A percentile compares a stretch with the other conserved stretches of the same genome.
phyloP scores from a whole-genome alignment of 1,140 invertebrate species.

The Zophobas atratus region DNA sequence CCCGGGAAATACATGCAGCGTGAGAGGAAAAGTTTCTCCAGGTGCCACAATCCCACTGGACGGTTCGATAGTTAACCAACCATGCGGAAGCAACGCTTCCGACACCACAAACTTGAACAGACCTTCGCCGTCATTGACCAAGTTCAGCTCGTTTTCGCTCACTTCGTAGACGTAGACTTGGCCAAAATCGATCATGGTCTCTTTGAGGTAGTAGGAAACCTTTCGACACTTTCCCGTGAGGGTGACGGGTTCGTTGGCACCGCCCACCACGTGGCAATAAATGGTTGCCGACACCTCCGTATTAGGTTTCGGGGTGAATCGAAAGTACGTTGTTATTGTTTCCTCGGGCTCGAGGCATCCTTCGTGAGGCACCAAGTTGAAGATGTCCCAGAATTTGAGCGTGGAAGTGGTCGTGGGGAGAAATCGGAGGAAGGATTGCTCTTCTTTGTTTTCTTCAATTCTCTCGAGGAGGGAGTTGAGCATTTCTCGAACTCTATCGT shows the following conservation, averaged over 20 bases:
- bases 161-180: conserved; percentile 60
- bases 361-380: conserved; percentile 64
- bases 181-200: conserved; percentile 66
- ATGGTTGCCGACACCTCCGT: conserved; percentile 59
- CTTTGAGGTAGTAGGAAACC: conserved; percentile 65
- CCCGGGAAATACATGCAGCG: conserved; percentile 61
- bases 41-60: conserved; percentile 57
- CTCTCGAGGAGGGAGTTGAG: conserved; percentile 1
- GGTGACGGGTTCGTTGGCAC: conserved; percentile 63
- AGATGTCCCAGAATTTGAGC: conserved; percentile 53
- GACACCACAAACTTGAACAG: conserved; percentile 46
- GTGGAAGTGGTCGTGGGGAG: neutral
- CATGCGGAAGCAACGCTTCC: conserved; percentile 2
- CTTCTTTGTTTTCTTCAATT: neutral
- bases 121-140: conserved; percentile 51
- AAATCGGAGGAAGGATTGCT: neutral
- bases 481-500: neutral
- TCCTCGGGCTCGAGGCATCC: conserved; percentile 67
- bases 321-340: conserved; percentile 62
- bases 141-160: conserved; percentile 41
- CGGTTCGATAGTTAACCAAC: conserved; percentile 62
- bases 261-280: conserved; percentile 66
- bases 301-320: conserved; percentile 64
- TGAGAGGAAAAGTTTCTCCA: conserved; percentile 56
- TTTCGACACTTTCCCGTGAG: conserved; percentile 64